These are phyloP conservation scores for Heliconius charithonia DNA, from an alignment of 2,888 invertebrate genomes.

Conservation along the genomic window DNA sequence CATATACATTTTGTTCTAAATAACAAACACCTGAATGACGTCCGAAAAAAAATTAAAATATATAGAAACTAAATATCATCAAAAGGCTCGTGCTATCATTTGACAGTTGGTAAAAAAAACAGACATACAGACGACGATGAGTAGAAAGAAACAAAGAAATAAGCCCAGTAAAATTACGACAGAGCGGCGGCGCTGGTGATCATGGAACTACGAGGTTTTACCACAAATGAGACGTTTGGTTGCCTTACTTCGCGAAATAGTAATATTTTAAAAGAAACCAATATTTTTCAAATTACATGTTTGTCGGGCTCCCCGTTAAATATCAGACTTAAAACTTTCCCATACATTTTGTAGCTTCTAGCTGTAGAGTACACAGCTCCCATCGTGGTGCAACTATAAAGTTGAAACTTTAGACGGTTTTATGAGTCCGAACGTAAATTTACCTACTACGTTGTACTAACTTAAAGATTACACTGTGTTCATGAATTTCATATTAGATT, in stretches of 20 bases:
- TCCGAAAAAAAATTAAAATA: constrained; percentile 36
- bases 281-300: constrained; percentile 33
- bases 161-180: constrained; percentile 58
- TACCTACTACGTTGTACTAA: constrained; percentile 21
- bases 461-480: constrained; percentile 12
- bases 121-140: constrained; percentile 49
- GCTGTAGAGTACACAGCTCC: constrained; percentile 32
- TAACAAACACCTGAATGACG: constrained; percentile 22
- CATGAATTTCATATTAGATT: background rate
- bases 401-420: constrained; percentile 40
- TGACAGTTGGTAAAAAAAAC: constrained; percentile 52
- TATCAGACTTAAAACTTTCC: constrained; percentile 20
- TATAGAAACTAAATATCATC: constrained; percentile 49
- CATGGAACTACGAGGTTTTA: constrained; percentile 58
- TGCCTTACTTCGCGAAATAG: constrained; percentile 48
- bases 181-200: constrained; percentile 56
- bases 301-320: constrained; percentile 14
- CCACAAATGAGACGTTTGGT: constrained; percentile 66
- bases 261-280: constrained; percentile 48
- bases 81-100: constrained; percentile 52
- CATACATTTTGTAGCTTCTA: constrained; percentile 37
- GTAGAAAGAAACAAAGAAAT: constrained; percentile 11
- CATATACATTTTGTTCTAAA: background rate
- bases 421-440: constrained; percentile 37
- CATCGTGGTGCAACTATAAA: constrained; percentile 35